Evolutionary conservation across 2,113 vertebrate species (phyloP).

Genomic region (Cygnus atratus): DNA sequence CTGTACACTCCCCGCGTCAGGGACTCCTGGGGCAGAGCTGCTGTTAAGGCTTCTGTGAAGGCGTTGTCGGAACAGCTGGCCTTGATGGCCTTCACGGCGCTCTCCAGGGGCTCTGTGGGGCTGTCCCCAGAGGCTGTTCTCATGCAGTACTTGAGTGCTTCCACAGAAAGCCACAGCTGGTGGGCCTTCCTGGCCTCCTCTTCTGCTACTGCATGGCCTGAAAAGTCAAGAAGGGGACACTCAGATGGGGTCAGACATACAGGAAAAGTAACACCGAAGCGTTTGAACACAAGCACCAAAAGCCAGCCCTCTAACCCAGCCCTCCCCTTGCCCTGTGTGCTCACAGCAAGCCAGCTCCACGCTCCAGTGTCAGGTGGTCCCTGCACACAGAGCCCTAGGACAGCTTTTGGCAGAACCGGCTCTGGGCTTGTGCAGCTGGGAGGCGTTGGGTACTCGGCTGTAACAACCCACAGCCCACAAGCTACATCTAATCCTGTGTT

Average conservation of each 20-base stretch:
- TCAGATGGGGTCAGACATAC: rapidly evolving
- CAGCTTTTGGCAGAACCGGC: neutral
- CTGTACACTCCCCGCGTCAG: constrained; percentile 90
- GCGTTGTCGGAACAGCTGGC: constrained; percentile 81
- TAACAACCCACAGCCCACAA: rapidly evolving
- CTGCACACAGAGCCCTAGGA: neutral
- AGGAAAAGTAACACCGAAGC: too few relatives aligned
- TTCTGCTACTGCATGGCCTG: constrained; percentile 90
- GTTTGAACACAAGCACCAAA: neutral
- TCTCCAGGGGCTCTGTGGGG: constrained; percentile 83
- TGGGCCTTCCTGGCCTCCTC: constrained; percentile 92
- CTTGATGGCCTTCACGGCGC: constrained; percentile 80
- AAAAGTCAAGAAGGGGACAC: neutral
- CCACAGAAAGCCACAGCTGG: constrained; percentile 94
- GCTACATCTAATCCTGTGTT: rapidly evolving
- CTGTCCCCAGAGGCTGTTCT: constrained; percentile 76
- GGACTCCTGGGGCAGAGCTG: constrained; percentile 86
- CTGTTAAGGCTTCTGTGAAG: constrained; percentile 85
- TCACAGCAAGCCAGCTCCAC: neutral
- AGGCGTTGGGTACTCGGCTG: neutral
- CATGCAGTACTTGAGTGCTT: constrained; percentile 86
- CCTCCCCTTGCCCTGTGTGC: rapidly evolving
- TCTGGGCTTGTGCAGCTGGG: rapidly evolving
- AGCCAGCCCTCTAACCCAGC: neutral
- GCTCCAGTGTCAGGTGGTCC: rapidly evolving